These are phyloP conservation scores for Lynx canadensis DNA, from an alignment of 2,113 vertebrate genomes.

Conservation along the genomic window DNA sequence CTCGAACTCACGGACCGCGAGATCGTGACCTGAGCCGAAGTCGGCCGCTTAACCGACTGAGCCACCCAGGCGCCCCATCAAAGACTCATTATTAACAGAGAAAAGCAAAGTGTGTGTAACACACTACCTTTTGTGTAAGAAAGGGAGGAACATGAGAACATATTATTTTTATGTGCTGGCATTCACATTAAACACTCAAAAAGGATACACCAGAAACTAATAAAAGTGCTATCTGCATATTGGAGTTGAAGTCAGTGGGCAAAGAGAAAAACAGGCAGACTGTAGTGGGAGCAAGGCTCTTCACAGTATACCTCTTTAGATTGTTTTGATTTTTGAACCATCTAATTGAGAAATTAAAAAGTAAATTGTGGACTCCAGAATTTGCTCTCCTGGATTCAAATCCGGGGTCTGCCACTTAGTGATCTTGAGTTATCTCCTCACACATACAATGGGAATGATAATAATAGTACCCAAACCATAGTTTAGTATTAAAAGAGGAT, in stretches of 20 bases:
- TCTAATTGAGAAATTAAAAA: background rate
- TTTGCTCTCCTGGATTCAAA: background rate
- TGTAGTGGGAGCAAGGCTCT: background rate
- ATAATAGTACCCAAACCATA: background rate
- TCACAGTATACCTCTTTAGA: background rate
- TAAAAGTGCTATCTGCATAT: background rate
- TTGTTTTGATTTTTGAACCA: background rate
- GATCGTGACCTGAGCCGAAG: too few relatives aligned
- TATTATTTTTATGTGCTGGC: background rate
- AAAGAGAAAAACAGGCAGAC: background rate
- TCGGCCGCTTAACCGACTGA: too few relatives aligned
- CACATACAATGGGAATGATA: background rate
- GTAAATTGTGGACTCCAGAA: background rate
- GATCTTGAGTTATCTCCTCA: background rate
- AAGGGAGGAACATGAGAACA: background rate
- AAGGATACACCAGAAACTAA: background rate
- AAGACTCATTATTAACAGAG: background rate
- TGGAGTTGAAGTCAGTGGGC: background rate
- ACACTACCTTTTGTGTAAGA: background rate
- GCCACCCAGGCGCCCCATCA: too few relatives aligned
- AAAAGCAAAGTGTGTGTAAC: background rate
- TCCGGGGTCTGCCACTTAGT: background rate
- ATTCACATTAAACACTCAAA: background rate
- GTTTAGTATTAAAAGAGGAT: background rate
- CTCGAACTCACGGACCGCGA: too few relatives aligned